Conservation (phyloP, 2,888 invertebrate genomes). For the Agriotes lineatus region DNA sequence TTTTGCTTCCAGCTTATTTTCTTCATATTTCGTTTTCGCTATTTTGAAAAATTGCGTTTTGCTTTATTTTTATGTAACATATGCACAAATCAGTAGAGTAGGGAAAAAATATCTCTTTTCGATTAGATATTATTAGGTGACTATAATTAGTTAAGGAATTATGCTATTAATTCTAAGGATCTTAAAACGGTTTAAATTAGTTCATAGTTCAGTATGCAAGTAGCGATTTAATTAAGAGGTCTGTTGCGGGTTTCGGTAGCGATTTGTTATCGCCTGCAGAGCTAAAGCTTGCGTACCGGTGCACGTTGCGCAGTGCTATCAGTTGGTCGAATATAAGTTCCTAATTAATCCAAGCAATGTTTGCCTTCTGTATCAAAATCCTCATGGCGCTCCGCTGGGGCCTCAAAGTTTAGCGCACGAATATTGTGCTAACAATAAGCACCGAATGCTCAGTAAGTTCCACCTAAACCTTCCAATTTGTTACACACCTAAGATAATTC, state of each 20-base stretch:
- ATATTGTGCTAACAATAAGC: slow-evolving; percentile 12
- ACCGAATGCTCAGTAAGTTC: neutral
- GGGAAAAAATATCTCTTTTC: no score
- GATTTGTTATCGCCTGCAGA: neutral
- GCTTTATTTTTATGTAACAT: no score
- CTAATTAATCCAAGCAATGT: neutral
- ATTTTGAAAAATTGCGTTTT: no score
- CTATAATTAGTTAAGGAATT: no score
- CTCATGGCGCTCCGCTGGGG: neutral
- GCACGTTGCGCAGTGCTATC: no score
- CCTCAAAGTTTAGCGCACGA: neutral
- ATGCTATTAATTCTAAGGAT: no score
- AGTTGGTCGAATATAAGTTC: neutral
- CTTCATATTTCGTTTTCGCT: no score
- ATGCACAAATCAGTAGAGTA: no score
- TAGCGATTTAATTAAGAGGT: slow-evolving; percentile 8
- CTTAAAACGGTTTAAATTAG: neutral
- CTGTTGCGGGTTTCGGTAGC: neutral
- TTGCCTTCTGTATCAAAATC: neutral
- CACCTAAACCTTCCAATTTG: neutral
- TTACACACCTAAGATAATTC: slow-evolving; percentile 11
- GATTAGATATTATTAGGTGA: no score
- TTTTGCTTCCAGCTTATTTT: no score
- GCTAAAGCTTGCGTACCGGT: neutral
- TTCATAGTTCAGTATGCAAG: neutral